These are phyloP conservation scores for Arizona elegans DNA, from an alignment of 2,113 vertebrate species.

Conservation along the genomic window DNA sequence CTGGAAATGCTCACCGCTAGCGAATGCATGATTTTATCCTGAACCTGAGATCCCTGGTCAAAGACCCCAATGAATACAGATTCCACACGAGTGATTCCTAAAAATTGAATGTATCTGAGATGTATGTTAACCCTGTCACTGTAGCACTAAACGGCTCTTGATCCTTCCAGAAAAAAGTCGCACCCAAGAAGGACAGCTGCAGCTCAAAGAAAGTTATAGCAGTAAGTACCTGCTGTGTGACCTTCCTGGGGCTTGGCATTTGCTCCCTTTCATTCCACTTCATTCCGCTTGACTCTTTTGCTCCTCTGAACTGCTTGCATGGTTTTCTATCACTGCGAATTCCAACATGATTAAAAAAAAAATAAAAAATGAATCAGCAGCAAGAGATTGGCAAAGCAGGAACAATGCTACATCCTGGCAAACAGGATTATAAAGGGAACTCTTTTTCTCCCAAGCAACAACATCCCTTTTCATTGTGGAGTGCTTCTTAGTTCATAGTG, in stretches of 20 bases:
- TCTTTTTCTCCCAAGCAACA: neutral
- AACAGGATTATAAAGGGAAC: neutral
- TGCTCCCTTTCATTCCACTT: conserved; percentile 36
- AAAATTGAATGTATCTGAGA: neutral
- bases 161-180: conserved; percentile 23
- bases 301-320: neutral
- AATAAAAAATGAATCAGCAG: neutral
- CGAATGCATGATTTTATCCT: neutral
- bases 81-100: neutral
- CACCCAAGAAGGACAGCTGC: neutral
- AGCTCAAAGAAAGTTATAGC: conserved; percentile 30
- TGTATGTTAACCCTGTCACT: neutral
- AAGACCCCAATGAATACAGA: neutral
- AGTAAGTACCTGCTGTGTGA: neutral
- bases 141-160: neutral
- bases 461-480: neutral
- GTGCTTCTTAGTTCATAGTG: neutral
- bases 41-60: neutral
- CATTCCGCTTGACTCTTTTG: conserved; percentile 18
- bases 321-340: neutral
- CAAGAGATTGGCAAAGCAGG: neutral
- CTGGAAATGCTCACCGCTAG: neutral
- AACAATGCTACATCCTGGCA: neutral
- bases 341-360: neutral
- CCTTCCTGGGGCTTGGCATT: neutral